phyloP scores from a whole-genome alignment of 2,888 invertebrate genomes.

The Pherbina coryleti region DNA sequence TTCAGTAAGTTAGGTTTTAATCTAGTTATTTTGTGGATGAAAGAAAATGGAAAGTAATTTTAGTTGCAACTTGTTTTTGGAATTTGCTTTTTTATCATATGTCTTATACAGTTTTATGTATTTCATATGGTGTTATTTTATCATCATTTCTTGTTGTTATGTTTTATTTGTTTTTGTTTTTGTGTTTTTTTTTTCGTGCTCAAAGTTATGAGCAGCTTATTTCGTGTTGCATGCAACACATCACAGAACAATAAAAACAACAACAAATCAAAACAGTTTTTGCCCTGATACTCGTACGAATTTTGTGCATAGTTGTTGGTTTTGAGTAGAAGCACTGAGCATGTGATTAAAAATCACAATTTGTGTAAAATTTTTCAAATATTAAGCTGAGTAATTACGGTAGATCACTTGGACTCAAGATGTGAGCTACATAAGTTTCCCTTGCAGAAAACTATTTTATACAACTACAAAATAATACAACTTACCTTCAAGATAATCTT shows the following conservation, averaged over 20 bases:
- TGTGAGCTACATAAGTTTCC: not conserved
- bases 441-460: no score
- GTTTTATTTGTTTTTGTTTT: not conserved
- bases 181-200: not conserved
- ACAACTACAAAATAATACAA: no score
- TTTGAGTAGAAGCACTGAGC: not conserved
- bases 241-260: not conserved
- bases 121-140: not conserved
- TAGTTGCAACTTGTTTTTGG: constrained; percentile 7
- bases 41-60: constrained; percentile 40
- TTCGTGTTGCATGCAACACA: constrained; percentile 25
- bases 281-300: not conserved
- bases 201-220: constrained; percentile 4
- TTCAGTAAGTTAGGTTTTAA: constrained; percentile 7
- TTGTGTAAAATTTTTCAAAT: not conserved
- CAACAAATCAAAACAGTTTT: not conserved
- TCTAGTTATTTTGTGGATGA: constrained; percentile 22
- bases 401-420: not conserved
- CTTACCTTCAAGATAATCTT: no score
- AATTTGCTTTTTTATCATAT: not conserved
- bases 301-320: no score
- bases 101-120: not conserved
- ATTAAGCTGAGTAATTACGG: not conserved
- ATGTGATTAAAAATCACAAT: not conserved
- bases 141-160: not conserved